Evolutionary conservation across 2,797 vertebrate species (phyloP).

Genomic region (Phataginus tricuspis): DNA sequence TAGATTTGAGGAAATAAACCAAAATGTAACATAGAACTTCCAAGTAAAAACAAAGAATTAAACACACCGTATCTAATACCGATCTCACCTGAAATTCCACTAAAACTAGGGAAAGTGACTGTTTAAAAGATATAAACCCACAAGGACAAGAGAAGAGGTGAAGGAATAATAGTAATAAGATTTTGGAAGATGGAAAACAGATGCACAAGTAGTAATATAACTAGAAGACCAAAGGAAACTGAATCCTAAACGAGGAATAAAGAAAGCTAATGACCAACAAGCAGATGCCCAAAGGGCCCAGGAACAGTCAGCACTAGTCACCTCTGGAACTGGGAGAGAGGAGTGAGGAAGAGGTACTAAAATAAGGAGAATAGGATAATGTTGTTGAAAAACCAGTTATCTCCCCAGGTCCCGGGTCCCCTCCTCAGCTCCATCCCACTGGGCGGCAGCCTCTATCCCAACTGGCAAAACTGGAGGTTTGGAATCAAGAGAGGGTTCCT

Average conservation of each 20-base stretch:
- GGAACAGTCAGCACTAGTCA: rapidly evolving
- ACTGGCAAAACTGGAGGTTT: not conserved
- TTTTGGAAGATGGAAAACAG: not conserved
- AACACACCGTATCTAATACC: not conserved
- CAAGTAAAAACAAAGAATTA: not conserved
- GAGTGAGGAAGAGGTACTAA: not conserved
- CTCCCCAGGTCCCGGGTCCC: not conserved
- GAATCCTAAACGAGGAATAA: not conserved
- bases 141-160: not conserved
- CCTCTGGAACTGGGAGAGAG: not conserved
- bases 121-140: not conserved
- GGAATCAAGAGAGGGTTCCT: not conserved
- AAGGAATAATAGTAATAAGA: not conserved
- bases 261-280: not conserved
- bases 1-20: not conserved
- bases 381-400: not conserved
- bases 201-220: not conserved
- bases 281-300: not conserved
- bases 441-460: not conserved
- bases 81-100: not conserved
- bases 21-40: not conserved
- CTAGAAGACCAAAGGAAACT: not conserved
- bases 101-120: not conserved
- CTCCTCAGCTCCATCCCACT: not conserved
- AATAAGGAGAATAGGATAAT: not conserved